Evolutionary conservation across 2,888 invertebrate species (phyloP), one percentile per base, ranked within the genome.

Genomic region (Copidosoma aretas): DNA sequence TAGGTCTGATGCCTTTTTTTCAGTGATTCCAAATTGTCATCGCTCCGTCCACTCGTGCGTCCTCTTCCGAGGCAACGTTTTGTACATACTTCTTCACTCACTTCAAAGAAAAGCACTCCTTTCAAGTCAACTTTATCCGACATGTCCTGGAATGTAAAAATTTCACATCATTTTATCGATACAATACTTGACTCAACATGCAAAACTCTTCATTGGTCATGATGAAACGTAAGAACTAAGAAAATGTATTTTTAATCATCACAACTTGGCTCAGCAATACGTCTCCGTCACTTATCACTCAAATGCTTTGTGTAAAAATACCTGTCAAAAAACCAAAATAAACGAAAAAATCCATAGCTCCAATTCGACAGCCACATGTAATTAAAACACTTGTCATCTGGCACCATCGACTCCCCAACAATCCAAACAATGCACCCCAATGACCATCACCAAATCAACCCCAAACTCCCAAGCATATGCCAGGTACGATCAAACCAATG

Each of bases 71-170:
- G 81, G 81, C 98, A 98, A 53, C 99, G 88, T 43, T 91, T 86
- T 0, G 93, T 90, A 83, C 98, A 98, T 10, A 91, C 88, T 73
- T 95, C 90, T 76, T 91, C 89, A 1, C 90, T 88, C 80, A 98
- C 98, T 74, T 97, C 94, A 77, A 99, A 93, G 82, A 95, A 97
- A 32, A 99, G 85, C 2, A 98, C 94, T 81, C 94, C 96, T 73
- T 92, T 88, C 17, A 98, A 87, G 68, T 91, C 88, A 0, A 93
- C 90, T 84, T 96, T 96, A 25, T 91, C 91, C 0, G 89, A 86
- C 93, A 99, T 96, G 66, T 87, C 86, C 66, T 89, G 85, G 2
- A 41, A 71, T 17, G 10, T 43, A 46, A 1, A 61, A 59, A 39
- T 54, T 43, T 21, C 10, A 53, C 10, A 14, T 21, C n/a, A 5